Evolutionary conservation across 2,113 vertebrate genomes (phyloP).

Genomic region (Terrapene triunguis): DNA sequence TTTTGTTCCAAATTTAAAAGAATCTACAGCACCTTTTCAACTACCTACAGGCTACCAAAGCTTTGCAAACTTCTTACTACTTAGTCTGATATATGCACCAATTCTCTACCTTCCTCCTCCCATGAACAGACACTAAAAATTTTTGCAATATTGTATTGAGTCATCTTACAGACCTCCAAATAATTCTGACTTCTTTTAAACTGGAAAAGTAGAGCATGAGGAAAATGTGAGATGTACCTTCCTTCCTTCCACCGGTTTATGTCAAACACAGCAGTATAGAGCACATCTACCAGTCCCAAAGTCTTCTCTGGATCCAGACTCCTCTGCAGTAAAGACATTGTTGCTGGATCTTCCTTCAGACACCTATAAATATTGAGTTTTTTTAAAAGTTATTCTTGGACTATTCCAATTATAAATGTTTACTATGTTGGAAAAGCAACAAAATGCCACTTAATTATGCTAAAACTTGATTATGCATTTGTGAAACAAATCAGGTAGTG

Average conservation of each 20-base stretch:
- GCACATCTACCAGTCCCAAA: constrained; percentile 95
- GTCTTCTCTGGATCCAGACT: constrained; percentile 98
- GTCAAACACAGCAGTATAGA: constrained; percentile 96
- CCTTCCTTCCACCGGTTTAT: constrained; percentile 93
- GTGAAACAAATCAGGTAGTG: background rate
- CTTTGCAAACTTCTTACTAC: background rate
- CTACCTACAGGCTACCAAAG: background rate
- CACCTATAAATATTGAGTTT: constrained; percentile 83
- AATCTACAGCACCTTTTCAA: background rate
- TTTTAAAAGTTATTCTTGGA: background rate
- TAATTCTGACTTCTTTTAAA: background rate
- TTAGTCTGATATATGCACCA: background rate
- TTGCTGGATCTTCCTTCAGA: constrained; percentile 98
- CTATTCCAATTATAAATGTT: background rate
- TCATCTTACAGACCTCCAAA: background rate
- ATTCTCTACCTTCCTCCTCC: background rate
- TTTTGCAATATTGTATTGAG: background rate
- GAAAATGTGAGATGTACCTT: constrained; percentile 80
- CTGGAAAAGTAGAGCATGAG: background rate
- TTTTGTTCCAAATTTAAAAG: background rate
- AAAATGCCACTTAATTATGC: background rate
- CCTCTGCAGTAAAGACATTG: constrained; percentile 97
- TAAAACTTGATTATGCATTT: background rate
- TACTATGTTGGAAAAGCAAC: background rate
- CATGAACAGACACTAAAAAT: background rate